Conservation (phyloP, 2,888 invertebrate genomes). For the Sarcophaga carnaria region DNA sequence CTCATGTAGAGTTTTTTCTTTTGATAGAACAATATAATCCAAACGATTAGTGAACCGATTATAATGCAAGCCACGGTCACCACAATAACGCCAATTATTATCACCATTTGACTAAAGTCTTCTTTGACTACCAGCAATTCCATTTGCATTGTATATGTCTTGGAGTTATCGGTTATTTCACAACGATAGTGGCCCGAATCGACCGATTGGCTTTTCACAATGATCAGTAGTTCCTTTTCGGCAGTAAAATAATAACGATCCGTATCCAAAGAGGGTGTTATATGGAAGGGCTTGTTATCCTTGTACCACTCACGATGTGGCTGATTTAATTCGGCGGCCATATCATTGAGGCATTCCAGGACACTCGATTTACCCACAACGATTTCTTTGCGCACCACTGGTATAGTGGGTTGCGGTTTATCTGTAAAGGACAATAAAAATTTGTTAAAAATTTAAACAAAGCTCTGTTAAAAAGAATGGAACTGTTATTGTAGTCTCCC, state of each 20-base stretch:
- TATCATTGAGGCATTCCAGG: constrained; percentile 87
- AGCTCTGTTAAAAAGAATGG: too few species aligned
- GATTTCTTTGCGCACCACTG: constrained; percentile 87
- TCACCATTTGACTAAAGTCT: constrained; percentile 77
- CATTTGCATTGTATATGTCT: constrained; percentile 75
- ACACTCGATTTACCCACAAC: constrained; percentile 92
- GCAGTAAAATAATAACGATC: constrained; percentile 94
- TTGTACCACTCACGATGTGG: constrained; percentile 87
- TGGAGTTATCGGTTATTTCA: constrained; percentile 89
- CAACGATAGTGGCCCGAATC: constrained; percentile 96
- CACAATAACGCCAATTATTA: constrained; percentile 90
- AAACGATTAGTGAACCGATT: constrained; percentile 94
- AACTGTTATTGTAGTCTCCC: too few species aligned
- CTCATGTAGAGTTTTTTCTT: constrained; percentile 72
- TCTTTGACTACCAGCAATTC: constrained; percentile 77
- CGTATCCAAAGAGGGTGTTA: constrained; percentile 73
- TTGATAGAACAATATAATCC: constrained; percentile 83
- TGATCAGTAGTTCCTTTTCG: constrained; percentile 93
- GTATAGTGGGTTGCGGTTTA: constrained; percentile 92
- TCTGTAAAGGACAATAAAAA: constrained; percentile 82
- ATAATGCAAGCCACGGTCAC: constrained; percentile 95
- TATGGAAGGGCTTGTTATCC: constrained; percentile 87
- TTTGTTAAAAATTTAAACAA: too few species aligned
- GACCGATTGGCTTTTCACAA: constrained; percentile 88
- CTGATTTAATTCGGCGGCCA: constrained; percentile 86